Evolutionary conservation across 1,140 invertebrate species (phyloP).

Genomic region (Drosophila neocordata): DNA sequence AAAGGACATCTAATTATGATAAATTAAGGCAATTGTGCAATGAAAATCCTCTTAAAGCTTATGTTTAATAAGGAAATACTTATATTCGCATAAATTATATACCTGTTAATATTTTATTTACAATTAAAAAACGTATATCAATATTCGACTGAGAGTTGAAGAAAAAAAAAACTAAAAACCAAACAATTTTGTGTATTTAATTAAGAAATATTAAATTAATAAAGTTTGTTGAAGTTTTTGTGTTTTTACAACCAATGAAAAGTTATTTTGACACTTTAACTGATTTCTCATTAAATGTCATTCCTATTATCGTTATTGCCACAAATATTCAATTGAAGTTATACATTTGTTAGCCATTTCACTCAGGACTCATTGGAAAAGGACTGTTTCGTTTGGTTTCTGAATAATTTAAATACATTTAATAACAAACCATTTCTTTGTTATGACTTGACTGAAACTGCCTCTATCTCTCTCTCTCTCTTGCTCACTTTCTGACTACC

Average conservation of each 20-base stretch:
- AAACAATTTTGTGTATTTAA: too few relatives aligned
- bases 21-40: not conserved
- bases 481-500: too few relatives aligned
- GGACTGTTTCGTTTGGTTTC: not conserved
- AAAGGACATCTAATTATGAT: not conserved
- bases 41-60: not conserved
- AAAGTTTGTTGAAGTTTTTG: too few relatives aligned
- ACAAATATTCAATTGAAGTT: not conserved
- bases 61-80: too few relatives aligned
- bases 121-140: too few relatives aligned
- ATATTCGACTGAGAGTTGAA: too few relatives aligned
- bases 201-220: too few relatives aligned
- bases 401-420: constrained; percentile 9
- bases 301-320: not conserved
- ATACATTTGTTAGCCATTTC: not conserved
- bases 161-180: too few relatives aligned
- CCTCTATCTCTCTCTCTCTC: not conserved
- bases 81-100: too few relatives aligned
- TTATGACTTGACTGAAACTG: constrained; percentile 5
- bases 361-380: too few relatives aligned
- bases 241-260: too few relatives aligned
- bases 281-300: not conserved
- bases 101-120: too few relatives aligned
- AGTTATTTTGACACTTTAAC: not conserved
- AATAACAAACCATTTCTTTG: not conserved